Base-by-base conservation (phyloP, 2,113 vertebrate genomes). In the Echinops telfairi region DNA sequence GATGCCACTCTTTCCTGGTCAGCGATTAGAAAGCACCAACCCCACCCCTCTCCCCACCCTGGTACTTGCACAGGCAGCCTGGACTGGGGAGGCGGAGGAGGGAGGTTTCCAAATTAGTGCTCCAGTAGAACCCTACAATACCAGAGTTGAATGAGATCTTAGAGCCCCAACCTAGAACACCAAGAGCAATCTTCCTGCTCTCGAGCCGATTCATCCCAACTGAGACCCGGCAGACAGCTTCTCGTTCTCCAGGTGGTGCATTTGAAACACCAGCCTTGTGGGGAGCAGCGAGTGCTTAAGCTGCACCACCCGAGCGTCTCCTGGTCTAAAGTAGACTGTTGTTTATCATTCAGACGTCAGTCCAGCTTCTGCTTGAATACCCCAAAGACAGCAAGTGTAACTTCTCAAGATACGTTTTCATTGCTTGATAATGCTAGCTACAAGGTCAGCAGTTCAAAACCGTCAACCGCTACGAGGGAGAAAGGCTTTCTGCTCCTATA, bases 21-120 rank as follows among this genome's bases (percentile, higher is more conserved):
- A 60, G 57, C 22, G 57, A 53, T 27, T 33, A 27, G 73, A 87
- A 31, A 33, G 36, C 53, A 47, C 31, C 6, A 23, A 3, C 3
- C n/a, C 43, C 17, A 17, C 33, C 38, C 40, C 27, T 5, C 19
- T 3, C 2, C n/a, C 43, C 15, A 14, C 33, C 31, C 40, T 36
- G 70, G 20, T 11, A 64, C 5, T 0, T 17, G 16, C 71, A 60
- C 57, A 25, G 33, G 33, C 33, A n/a, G 27, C 14, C 27, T 89
- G 86, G 27, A 29, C 1, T 27, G 0, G 2, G 25, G 68, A 19
- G 47, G 25, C 1, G 3, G 5, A 0, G 10, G 4, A 29, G 27
- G 58, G 53, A 36, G 14, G 27, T 43, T 78, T 85, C 57, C 8
- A 20, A 64, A 23, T 33, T 58, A 92, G 15, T 53, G 40, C 66